phyloP scores from a whole-genome alignment of 1,140 invertebrate genomes.

The Aplysia californica region DNA sequence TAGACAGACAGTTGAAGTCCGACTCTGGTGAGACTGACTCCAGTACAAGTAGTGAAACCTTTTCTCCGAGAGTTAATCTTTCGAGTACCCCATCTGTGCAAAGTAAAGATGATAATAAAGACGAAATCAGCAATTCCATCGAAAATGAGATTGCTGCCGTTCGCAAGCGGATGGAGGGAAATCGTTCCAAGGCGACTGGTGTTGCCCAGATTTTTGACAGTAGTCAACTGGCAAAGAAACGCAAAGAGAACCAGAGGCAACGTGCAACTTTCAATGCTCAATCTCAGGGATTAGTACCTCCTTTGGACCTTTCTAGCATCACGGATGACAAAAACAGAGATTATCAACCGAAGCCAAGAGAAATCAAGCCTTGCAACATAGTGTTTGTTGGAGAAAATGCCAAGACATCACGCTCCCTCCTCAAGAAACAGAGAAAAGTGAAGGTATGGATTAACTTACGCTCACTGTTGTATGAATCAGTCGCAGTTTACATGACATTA shows the following conservation, averaged over 20 bases:
- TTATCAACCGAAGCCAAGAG: slow-evolving; percentile 38
- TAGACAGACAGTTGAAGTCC: slow-evolving; percentile 2
- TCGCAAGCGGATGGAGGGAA: slow-evolving; percentile 25
- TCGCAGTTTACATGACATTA: neutral
- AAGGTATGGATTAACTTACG: slow-evolving; percentile 42
- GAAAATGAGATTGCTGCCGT: slow-evolving; percentile 33
- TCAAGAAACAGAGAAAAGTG: slow-evolving; percentile 44
- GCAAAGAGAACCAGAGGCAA: slow-evolving; percentile 37
- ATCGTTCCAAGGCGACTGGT: slow-evolving; percentile 9
- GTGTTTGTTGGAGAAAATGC: slow-evolving; percentile 52
- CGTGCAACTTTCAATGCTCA: neutral
- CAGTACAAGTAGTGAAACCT: too few species aligned
- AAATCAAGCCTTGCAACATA: slow-evolving; percentile 54
- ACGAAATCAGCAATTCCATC: slow-evolving; percentile 20
- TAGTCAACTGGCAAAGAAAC: slow-evolving; percentile 35
- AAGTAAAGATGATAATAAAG: slow-evolving; percentile 2
- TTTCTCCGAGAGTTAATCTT: too few species aligned
- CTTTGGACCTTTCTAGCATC: slow-evolving; percentile 46
- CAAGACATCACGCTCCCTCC: slow-evolving; percentile 37
- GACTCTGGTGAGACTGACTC: too few species aligned
- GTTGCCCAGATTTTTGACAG: slow-evolving; percentile 34
- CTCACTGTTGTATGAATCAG: neutral
- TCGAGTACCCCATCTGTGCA: too few species aligned
- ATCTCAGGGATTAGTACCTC: slow-evolving; percentile 31
- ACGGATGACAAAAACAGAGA: slow-evolving; percentile 23